These are phyloP conservation scores for Cephus spinipes DNA, from an alignment of 2,888 invertebrate species.

Conservation along the genomic window DNA sequence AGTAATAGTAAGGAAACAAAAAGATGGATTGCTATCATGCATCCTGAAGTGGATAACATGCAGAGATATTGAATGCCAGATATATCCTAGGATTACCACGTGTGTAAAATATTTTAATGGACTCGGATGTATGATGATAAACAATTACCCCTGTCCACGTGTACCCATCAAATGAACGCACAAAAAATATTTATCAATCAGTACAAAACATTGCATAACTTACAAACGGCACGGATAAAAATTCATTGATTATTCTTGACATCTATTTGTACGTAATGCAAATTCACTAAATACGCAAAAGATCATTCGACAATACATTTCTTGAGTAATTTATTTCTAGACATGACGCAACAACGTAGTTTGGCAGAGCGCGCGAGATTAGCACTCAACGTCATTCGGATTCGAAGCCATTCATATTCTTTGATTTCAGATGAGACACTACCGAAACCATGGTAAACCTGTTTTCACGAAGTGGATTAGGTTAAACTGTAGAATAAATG, in stretches of 20 bases:
- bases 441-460: neutral
- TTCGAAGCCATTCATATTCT: neutral
- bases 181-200: neutral
- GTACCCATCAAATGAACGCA: neutral
- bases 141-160: neutral
- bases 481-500: neutral
- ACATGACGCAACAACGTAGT: neutral
- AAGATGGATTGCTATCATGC: neutral
- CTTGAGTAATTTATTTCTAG: neutral
- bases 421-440: neutral
- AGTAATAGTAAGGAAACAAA: neutral
- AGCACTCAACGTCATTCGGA: neutral
- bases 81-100: too few species aligned
- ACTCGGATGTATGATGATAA: neutral
- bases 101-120: neutral
- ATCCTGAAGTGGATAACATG: neutral
- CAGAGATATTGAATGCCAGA: neutral
- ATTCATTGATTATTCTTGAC: neutral
- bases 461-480: neutral
- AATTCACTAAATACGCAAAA: neutral
- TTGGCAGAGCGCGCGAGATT: neutral
- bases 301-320: neutral
- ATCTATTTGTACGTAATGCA: neutral
- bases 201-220: too few species aligned
- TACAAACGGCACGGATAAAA: neutral